Evolutionary conservation across 2,888 invertebrate genomes (phyloP), one percentile per base, ranked within the genome.

Genomic region (Rhorus exstirpatorius): DNA sequence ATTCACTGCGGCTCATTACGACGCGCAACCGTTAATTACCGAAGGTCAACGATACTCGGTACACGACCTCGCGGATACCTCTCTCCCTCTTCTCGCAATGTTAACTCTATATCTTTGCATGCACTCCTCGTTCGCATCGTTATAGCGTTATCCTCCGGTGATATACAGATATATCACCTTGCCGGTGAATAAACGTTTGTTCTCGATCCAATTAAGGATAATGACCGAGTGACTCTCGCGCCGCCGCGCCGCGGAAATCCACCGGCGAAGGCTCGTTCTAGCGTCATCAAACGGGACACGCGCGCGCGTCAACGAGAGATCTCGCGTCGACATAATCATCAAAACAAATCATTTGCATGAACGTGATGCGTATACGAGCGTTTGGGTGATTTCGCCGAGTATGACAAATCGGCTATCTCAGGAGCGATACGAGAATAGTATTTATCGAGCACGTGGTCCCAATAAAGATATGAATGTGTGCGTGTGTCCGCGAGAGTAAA

Each of bases 131-230:
- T 75, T 60, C 6, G 17, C 10, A 8, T 6, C 65, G 31, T 17
- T n/a, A 21, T 44, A 41, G 38, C 68, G 17, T 35, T 31, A 19
- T 12, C 3, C n/a, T n/a, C n/a, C 51, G 24, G 17, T 35, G n/a
- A 19, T 21, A 12, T 35, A 24, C 1, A 7, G n/a, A 12, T 58
- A 44, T 14, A 7, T 17, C n/a, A 24, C 44, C 17, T 6, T 7
- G 17, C 21, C 6, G 19, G 24, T 21, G 31, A 1, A 31, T 44
- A n/a, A 75, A 58, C 58, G 49, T 70, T 75, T 44, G 21, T 44
- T 75, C 58, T 44, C 63, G 63, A 65, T 70, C 82, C 78, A 82
- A 82, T 82, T 82, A 82, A 65, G 78, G 82, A 76, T 75, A 79
- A 78, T 53, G 68, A 81, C 55, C 49, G 74, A 58, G 61, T 51